Conservation (phyloP, 2,113 vertebrate genomes). For the Sakesphorus luctuosus region DNA sequence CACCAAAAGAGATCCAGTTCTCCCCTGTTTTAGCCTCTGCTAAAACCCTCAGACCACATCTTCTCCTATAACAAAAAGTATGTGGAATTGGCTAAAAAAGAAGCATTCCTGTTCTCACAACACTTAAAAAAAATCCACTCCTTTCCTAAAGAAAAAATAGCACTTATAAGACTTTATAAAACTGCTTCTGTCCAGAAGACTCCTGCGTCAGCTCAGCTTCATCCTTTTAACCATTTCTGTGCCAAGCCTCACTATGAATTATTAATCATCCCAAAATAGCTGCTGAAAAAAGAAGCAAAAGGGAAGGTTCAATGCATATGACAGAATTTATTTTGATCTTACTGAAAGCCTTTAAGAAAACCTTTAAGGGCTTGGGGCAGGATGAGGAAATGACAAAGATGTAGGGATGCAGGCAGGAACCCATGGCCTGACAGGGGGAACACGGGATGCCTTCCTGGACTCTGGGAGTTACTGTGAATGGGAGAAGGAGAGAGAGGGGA, state of each 20-base stretch:
- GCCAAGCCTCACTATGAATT: neutral
- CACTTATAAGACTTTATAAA: constrained; percentile 25
- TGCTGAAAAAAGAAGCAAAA: constrained; percentile 14
- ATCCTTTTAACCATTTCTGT: neutral
- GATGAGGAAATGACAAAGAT: neutral
- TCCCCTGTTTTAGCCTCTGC: constrained; percentile 70
- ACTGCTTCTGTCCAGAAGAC: constrained; percentile 54
- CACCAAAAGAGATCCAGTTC: constrained; percentile 59
- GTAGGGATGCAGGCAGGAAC: neutral
- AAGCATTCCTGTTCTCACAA: constrained; percentile 70
- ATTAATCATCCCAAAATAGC: constrained; percentile 30
- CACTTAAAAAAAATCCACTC: constrained; percentile 18
- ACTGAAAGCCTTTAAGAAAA: neutral
- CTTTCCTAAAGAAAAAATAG: constrained; percentile 46
- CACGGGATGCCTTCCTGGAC: neutral
- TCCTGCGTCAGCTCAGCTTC: neutral
- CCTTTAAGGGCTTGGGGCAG: neutral
- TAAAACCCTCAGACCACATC: constrained; percentile 67
- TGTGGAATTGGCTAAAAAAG: constrained; percentile 68
- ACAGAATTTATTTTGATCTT: neutral
- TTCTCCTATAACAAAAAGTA: constrained; percentile 72
- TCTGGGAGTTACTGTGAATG: neutral
- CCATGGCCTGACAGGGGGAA: neutral
- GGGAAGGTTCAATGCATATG: neutral
- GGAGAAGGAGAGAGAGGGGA: neutral